phyloP scores from a whole-genome alignment of 2,888 invertebrate species.

The Auanema sp. region DNA sequence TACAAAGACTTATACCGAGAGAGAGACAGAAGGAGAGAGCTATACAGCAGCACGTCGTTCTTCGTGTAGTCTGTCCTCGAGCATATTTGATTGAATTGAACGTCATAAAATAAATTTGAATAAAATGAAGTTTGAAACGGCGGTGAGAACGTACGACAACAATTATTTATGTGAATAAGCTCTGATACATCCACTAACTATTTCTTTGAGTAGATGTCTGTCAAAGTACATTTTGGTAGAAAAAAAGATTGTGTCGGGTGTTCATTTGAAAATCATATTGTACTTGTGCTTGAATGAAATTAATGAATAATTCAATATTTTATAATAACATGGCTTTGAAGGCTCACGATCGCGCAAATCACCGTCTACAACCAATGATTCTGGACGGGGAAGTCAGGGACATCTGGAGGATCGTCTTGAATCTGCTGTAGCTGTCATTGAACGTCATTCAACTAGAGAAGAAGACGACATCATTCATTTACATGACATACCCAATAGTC shows the following conservation, averaged over 20 bases:
- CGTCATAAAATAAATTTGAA: conserved; percentile 2
- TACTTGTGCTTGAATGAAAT: too few relatives aligned
- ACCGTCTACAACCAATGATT: conserved; percentile 53
- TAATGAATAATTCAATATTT: too few relatives aligned
- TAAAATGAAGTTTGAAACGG: neutral
- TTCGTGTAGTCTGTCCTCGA: neutral
- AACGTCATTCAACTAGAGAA: conserved; percentile 6
- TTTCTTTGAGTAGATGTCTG: too few relatives aligned
- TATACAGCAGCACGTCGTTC: neutral
- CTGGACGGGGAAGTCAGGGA: conserved; percentile 46
- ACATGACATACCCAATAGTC: too few relatives aligned
- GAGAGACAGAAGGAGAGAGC: too few relatives aligned
- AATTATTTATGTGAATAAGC: neutral
- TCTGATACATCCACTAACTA: neutral
- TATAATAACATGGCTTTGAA: conserved; percentile 19
- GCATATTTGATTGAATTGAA: neutral
- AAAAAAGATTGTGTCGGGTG: too few relatives aligned
- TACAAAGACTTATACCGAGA: too few relatives aligned
- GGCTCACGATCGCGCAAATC: conserved; percentile 48
- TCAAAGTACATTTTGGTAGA: too few relatives aligned
- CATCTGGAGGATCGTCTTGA: conserved; percentile 48
- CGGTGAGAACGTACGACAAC: neutral
- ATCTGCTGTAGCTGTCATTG: conserved; percentile 30
- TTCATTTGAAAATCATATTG: too few relatives aligned
- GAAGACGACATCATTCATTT: too few relatives aligned